Evolutionary conservation across 2,113 vertebrate species (phyloP).

Genomic region (Forbesichthys papilliferus): DNA sequence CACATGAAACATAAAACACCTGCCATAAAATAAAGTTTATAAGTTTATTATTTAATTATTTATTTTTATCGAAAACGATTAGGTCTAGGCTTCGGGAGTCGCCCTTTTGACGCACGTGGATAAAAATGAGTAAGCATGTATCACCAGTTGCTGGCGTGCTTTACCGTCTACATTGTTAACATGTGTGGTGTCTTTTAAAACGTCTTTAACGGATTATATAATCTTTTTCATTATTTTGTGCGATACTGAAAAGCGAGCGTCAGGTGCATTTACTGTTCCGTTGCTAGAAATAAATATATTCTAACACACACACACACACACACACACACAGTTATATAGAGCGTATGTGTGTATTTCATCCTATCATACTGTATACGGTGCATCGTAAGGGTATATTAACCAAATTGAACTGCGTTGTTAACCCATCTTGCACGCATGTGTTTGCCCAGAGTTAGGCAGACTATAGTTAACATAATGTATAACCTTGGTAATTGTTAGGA

Average conservation of each 20-base stretch:
- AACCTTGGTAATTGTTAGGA: slow-evolving; percentile 31
- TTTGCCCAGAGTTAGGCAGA: slow-evolving; percentile 4
- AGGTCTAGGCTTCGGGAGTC: too few relatives aligned
- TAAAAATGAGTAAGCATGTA: too few relatives aligned
- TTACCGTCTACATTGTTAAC: not conserved
- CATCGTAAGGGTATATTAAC: not conserved
- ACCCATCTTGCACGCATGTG: not conserved
- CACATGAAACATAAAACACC: not conserved
- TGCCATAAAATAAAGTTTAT: not conserved
- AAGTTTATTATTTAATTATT: not conserved
- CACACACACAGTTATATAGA: not conserved
- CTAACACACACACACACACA: too few relatives aligned
- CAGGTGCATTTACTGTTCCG: slow-evolving; percentile 47
- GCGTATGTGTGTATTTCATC: not conserved
- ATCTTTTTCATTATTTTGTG: not conserved
- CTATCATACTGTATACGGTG: not conserved
- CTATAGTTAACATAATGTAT: slow-evolving; percentile 13
- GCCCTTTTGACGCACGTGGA: too few relatives aligned
- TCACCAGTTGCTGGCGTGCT: too few relatives aligned
- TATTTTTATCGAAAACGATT: too few relatives aligned
- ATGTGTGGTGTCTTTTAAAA: not conserved
- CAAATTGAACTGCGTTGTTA: not conserved
- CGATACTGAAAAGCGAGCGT: slow-evolving; percentile 39
- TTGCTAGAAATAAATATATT: slow-evolving; percentile 1
- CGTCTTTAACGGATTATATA: slow-evolving; percentile 4